phyloP scores from a whole-genome alignment of 1,140 invertebrate species.

The Formica exsecta region DNA sequence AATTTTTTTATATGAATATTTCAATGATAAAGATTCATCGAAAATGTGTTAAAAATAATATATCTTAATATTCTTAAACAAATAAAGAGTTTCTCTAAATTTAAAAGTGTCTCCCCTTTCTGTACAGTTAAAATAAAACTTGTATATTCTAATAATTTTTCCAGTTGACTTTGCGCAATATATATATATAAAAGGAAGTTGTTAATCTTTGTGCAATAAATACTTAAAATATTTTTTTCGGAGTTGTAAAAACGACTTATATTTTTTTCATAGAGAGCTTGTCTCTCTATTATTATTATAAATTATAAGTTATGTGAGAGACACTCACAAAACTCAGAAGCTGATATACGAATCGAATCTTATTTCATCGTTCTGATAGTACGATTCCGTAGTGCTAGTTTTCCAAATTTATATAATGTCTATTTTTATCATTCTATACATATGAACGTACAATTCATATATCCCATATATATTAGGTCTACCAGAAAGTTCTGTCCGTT shows the following conservation, averaged over 20 bases:
- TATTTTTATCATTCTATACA: constrained; percentile 10
- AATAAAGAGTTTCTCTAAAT: not conserved
- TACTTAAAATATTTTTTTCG: not conserved
- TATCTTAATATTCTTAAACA: not conserved
- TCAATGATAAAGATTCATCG: not conserved
- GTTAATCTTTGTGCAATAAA: not conserved
- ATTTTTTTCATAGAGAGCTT: not conserved
- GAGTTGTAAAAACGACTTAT: not conserved
- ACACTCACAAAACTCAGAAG: not conserved
- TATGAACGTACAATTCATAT: not conserved
- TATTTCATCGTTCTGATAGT: not conserved
- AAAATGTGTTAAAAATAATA: not conserved
- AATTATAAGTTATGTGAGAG: too few relatives aligned
- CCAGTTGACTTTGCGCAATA: not conserved
- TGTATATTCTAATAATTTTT: constrained; percentile 4
- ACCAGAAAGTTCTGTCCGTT: too few relatives aligned
- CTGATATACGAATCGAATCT: not conserved
- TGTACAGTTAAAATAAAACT: not conserved
- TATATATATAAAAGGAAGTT: constrained; percentile 33
- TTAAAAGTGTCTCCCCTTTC: too few relatives aligned
- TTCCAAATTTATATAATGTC: not conserved
- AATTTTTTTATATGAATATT: not conserved
- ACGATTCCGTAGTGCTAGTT: not conserved
- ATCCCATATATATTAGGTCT: too few relatives aligned
- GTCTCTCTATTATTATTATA: too few relatives aligned